Base-by-base conservation (phyloP, 2,888 invertebrate genomes). In the Drosophila trichaetosa region DNA sequence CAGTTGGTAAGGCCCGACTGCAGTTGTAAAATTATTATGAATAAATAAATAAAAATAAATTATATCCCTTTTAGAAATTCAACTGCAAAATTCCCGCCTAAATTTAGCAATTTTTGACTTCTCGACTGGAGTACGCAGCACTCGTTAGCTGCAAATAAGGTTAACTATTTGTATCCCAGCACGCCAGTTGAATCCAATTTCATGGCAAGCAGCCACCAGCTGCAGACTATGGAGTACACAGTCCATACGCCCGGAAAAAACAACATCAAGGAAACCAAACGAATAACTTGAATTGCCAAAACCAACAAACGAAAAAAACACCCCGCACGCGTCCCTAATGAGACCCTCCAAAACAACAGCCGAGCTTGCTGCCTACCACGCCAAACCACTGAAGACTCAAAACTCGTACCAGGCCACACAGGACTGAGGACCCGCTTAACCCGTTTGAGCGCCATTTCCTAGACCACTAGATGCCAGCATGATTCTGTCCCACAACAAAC, bases 271-370 rank as follows among this genome's bases (percentile, higher is more conserved):
- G n/a, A 21, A 76, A 70, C 71, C 58, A 73, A 68, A 67, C 81
- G 86, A 83, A 69, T 69, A 88, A 83, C 69, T 68, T 67, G 77
- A 72, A 64, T 67, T 62, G 27, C 51, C 60, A 51, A 40, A 49
- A 31, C 54, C 48, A 68, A 51, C 62, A 51, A 42, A 46, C 46
- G 31, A 21, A 24, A 42, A 5, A 42, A 64, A 74, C 80, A 67
- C 67, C 69, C 76, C 81, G 77, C 77, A 74, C 73, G 79, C 82
- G 62, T 82, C 86, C 64, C 85, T 89, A 84, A 84, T 84, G 84
- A 84, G 90, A 89, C 90, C 76, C 84, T 87, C 71, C 71, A 89
- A 46, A 84, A 84, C 85, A 80, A 79, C 63, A 71, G 24, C 69
- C 51, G 42, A 59, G 76, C 66, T 52, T 58, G 49, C 58, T 31